Evolutionary conservation across 1,140 invertebrate genomes (phyloP).

Genomic region (Phymorhynchus buccinoides): DNA sequence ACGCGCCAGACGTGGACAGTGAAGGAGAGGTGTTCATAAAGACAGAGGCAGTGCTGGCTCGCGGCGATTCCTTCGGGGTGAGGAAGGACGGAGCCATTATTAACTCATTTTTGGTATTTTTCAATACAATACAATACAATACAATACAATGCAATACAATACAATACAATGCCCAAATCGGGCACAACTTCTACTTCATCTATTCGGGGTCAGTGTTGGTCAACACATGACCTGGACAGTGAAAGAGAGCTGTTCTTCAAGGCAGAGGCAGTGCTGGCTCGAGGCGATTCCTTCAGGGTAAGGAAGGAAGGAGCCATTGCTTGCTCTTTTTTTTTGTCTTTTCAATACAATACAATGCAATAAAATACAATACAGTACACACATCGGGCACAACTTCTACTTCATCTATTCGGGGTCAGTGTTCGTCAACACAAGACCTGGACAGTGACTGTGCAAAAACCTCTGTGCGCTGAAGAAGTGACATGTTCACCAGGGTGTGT

Average conservation of each 20-base stretch:
- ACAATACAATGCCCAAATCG: too few relatives aligned
- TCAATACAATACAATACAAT: too few relatives aligned
- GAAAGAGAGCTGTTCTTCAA: constrained; percentile 56
- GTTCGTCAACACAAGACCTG: constrained; percentile 63
- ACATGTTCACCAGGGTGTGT: too few relatives aligned
- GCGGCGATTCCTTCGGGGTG: constrained; percentile 68
- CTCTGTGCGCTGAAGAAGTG: too few relatives aligned
- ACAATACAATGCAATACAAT: too few relatives aligned
- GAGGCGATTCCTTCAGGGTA: constrained; percentile 68
- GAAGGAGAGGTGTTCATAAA: constrained; percentile 57
- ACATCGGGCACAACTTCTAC: constrained; percentile 68
- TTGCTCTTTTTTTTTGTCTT: too few relatives aligned
- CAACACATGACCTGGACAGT: constrained; percentile 55
- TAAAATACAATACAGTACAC: too few relatives aligned
- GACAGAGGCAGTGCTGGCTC: constrained; percentile 57
- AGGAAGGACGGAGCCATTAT: too few relatives aligned
- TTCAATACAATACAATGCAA: too few relatives aligned
- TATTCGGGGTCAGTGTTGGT: constrained; percentile 67
- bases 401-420: constrained; percentile 68
- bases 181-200: constrained; percentile 68
- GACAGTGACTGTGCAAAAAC: constrained; percentile 31
- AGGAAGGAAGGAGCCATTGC: too few relatives aligned
- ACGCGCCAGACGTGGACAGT: constrained; percentile 55
- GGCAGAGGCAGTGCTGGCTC: constrained; percentile 56
- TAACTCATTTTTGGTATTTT: too few relatives aligned